Base-by-base conservation (phyloP, 2,113 vertebrate genomes). In the Calonectris borealis region DNA sequence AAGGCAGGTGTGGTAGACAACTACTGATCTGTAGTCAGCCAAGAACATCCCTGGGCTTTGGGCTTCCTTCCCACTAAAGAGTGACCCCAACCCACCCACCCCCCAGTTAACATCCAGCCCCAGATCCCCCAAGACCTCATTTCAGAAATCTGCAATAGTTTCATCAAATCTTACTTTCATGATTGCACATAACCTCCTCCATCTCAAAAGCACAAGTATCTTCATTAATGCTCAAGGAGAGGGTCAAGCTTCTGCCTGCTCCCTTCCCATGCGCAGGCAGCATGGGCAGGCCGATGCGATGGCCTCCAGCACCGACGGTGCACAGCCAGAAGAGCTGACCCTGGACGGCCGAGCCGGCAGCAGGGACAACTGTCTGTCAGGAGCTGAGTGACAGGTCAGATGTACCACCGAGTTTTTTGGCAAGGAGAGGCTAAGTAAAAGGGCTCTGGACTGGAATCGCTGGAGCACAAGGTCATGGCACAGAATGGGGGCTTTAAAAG, bases 211-310 rank as follows among this genome's bases (percentile, higher is more conserved):
- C 81, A 71, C 48, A 36, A 57, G 9, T 10, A 36, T 13, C 48
- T 25, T 25, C 9, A 4, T 52, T 48, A 68, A 36, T 2, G 15
- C 13, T 1, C 31, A 36, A 69, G 54, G 38, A 66, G 21, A 61
- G 22, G 36, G 49, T 12, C 10, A 21, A n/a, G 71, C 60, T 34
- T 32, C 66, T 51, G 58, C 40, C 49, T 42, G 21, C 26, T 11
- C 71, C 54, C 49, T 21, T 13, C 29, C 52, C 1, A 0, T 2
- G 2, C 5, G 18, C 72, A 65, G 75, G 60, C 64, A 48, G 76
- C 1, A 9, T 0, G 6, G 46, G 27, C 55, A 36, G 73, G 49
- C 49, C 1, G 2, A 60, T 3, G 7, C 8, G 5, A 11, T 0
- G 8, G 34, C 52, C 66, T 62, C 32, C 73, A 79, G 65, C 21